Conservation (phyloP, 2,113 vertebrate species). For the Lipophrys pholis region DNA sequence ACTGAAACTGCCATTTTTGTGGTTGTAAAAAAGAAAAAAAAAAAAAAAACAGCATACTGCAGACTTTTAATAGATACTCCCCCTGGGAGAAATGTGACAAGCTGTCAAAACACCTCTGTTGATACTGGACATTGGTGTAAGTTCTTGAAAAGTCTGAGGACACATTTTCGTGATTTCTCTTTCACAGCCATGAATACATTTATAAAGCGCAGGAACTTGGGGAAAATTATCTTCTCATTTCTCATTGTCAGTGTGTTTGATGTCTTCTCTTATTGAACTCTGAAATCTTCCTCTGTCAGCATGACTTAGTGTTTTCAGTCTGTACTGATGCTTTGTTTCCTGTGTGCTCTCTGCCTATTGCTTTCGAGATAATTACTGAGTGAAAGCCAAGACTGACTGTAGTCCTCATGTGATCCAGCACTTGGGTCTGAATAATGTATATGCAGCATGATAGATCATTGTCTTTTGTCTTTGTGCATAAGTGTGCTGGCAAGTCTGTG, state of each 20-base stretch:
- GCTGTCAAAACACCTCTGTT: slow-evolving; percentile 64
- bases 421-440: slow-evolving; percentile 9
- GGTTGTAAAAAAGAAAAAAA: no score
- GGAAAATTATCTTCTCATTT: slow-evolving; percentile 32
- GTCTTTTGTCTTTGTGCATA: not conserved
- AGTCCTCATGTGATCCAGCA: not conserved
- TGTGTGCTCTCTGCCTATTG: not conserved
- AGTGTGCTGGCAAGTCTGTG: not conserved
- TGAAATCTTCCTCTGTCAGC: slow-evolving; percentile 28
- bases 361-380: slow-evolving; percentile 8
- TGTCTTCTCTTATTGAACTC: slow-evolving; percentile 38
- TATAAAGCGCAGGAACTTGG: slow-evolving; percentile 16
- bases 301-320: slow-evolving; percentile 20
- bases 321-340: slow-evolving; percentile 15
- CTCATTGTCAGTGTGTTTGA: slow-evolving; percentile 39
- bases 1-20: no score
- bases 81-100: slow-evolving; percentile 61
- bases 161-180: slow-evolving; percentile 28
- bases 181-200: slow-evolving; percentile 38
- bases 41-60: slow-evolving; percentile 49
- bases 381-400: slow-evolving; percentile 7
- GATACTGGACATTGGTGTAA: slow-evolving; percentile 51
- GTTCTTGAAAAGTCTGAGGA: slow-evolving; percentile 41
- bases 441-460: not conserved
- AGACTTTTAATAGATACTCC: slow-evolving; percentile 68